Conservation (phyloP, 2,888 invertebrate species). For the Leucoma salicis region DNA sequence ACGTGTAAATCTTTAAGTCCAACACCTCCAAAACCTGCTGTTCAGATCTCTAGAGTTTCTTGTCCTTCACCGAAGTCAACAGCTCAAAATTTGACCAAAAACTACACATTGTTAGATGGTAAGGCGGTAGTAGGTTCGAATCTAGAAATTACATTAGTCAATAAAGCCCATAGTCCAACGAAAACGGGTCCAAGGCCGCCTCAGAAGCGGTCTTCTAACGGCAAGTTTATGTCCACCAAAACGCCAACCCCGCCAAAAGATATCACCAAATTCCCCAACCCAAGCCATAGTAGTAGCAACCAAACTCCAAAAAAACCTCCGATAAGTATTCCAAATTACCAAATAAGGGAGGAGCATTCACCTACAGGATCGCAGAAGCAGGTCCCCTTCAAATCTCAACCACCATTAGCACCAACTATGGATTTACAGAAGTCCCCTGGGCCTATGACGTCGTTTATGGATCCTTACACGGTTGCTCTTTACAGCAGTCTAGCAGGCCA, state of each 20-base stretch:
- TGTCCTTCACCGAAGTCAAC: constrained; percentile 57
- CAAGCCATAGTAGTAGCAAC: constrained; percentile 6
- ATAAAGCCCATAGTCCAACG: constrained; percentile 58
- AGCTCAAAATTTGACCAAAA: constrained; percentile 74
- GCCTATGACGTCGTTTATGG: constrained; percentile 52
- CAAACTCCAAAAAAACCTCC: constrained; percentile 43
- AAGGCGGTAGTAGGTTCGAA: constrained; percentile 83
- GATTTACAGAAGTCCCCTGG: constrained; percentile 26
- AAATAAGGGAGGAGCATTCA: constrained; percentile 54
- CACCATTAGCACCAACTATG: constrained; percentile 26
- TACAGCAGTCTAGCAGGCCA: constrained; percentile 63
- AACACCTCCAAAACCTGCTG: constrained; percentile 50
- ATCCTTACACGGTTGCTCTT: constrained; percentile 66
- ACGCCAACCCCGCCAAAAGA: constrained; percentile 66
- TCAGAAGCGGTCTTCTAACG: constrained; percentile 79
- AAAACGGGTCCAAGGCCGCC: constrained; percentile 49
- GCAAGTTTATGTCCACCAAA: constrained; percentile 79
- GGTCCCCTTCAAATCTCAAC: constrained; percentile 16
- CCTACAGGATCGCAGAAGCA: constrained; percentile 44
- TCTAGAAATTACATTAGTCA: constrained; percentile 87
- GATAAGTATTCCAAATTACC: constrained; percentile 64
- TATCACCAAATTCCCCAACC: constrained; percentile 38
- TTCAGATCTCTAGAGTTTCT: constrained; percentile 83
- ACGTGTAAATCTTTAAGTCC: constrained; percentile 73
- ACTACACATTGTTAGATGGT: constrained; percentile 64